Evolutionary conservation across 2,888 invertebrate genomes (phyloP), one percentile per base, ranked within the genome.

Genomic region (Luperina testacea): DNA sequence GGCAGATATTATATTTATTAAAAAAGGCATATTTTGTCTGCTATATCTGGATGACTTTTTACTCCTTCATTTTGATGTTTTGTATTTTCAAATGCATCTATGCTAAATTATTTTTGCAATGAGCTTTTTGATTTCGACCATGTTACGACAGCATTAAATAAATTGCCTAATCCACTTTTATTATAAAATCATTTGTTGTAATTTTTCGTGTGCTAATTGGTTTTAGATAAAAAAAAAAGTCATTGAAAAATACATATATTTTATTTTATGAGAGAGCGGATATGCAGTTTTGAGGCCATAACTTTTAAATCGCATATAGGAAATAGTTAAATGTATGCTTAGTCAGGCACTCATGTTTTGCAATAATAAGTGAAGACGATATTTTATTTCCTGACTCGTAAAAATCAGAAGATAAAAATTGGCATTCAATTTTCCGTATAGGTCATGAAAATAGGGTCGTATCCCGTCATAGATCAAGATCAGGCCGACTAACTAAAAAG

Each of bases 271-370:
- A 75, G 72, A 78, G 42, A 61, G 9, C 77, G 73, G 72, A 80
- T 53, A 78, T 77, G 74, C 70, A 84, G 45, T 80, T 75, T 68
- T 81, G 42, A 85, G 88, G 83, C 73, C 83, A 75, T 69, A 57
- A 48, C 67, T 77, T 72, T 74, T 69, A 59, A 73, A 64, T 48
- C 7, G 32, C 42, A 71, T 80, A n/a, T 68, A 84, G 73, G 79
- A 84, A 78, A 81, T 78, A 51, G 48, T 75, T 75, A 73, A 75
- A 70, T 15, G 17, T 69, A 77, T 69, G 64, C 53, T 76, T 61
- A 61, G 45, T 76, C 74, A 77, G 68, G 71, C 63, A 9, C 59
- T 63, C 48, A 83, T 42, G 42, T 65, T 45, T 68, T 57, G 38
- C 61, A 77, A 77, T 73, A 48, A 3, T 8, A 61, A 27, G 6